Percentiles rank a stretch among this genome's conserved stretches.
These are phyloP conservation scores for Tridacna gigas DNA, from an alignment of 2,888 invertebrate genomes.

Conservation along the genomic window DNA sequence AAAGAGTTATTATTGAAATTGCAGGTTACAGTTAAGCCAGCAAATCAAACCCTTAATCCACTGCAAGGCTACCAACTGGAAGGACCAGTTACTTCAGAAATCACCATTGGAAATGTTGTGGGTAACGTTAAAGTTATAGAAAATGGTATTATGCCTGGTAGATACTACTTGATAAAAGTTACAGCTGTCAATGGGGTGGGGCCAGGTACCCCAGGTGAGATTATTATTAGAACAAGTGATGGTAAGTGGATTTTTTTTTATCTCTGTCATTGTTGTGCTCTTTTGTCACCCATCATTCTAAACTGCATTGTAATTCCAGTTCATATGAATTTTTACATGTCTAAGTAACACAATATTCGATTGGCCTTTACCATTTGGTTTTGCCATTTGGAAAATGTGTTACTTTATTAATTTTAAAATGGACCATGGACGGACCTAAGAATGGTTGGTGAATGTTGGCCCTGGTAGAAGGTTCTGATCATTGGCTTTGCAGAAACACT, in stretches of 20 bases:
- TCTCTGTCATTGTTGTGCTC: no score
- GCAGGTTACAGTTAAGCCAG: constrained; percentile 29
- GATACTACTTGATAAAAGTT: constrained; percentile 44
- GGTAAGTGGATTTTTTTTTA: constrained; percentile 31
- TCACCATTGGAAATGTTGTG: neutral
- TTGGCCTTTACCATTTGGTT: no score
- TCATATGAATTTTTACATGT: no score
- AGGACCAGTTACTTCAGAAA: neutral
- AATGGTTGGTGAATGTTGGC: no score
- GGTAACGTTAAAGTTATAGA: neutral
- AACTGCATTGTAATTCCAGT: no score
- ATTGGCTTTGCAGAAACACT: no score
- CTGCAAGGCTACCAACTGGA: neutral
- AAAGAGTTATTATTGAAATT: neutral
- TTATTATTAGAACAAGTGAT: constrained; percentile 41
- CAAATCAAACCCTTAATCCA: constrained; percentile 5
- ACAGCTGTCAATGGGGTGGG: constrained; percentile 39
- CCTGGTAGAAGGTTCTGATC: no score
- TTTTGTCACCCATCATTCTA: no score
- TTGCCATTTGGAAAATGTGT: no score
- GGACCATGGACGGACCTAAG: no score
- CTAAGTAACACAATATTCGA: no score
- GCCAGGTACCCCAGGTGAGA: constrained; percentile 1
- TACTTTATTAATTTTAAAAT: no score
- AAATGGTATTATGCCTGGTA: constrained; percentile 27